A percentile compares a stretch with the other conserved stretches of the same genome.
phyloP scores from a whole-genome alignment of 2,113 vertebrate species.

The Daphoenositta chrysoptera region DNA sequence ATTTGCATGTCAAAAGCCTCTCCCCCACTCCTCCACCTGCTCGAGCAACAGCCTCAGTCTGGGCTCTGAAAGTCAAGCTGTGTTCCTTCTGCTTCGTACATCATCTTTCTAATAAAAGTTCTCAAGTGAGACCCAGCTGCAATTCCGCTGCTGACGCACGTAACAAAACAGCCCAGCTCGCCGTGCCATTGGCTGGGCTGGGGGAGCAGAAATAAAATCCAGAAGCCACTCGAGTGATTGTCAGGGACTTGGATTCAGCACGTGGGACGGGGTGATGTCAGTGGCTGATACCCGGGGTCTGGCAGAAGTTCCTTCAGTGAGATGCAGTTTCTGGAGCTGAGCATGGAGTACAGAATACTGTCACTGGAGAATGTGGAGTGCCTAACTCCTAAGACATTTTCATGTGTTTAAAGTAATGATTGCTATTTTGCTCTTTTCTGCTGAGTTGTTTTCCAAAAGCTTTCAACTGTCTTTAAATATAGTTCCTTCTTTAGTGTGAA shows the following conservation, averaged over 20 bases:
- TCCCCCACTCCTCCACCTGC: slow-evolving; percentile 8
- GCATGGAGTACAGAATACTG: neutral
- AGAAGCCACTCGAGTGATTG: neutral
- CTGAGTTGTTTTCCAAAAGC: neutral
- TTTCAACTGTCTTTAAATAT: neutral
- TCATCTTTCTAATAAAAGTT: slow-evolving; percentile 43
- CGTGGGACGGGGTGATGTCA: neutral
- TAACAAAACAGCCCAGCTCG: neutral
- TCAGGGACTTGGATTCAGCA: neutral
- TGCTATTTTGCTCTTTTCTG: neutral
- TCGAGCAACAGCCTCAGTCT: slow-evolving; percentile 31
- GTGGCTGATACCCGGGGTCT: neutral
- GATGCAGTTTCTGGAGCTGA: neutral
- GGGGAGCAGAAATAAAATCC: neutral
- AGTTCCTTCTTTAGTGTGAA: neutral
- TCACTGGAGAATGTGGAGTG: neutral
- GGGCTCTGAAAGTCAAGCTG: slow-evolving; percentile 32
- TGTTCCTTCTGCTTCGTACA: slow-evolving; percentile 36
- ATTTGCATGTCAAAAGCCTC: slow-evolving; percentile 55
- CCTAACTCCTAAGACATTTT: neutral
- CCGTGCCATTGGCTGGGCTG: neutral
- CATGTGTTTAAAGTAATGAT: neutral
- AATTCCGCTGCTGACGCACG: slow-evolving; percentile 10
- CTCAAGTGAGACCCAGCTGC: slow-evolving; percentile 38
- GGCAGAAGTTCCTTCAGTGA: neutral